These are phyloP conservation scores for Tachysurus vachellii DNA, from an alignment of 2,113 vertebrate species.

Conservation along the genomic window DNA sequence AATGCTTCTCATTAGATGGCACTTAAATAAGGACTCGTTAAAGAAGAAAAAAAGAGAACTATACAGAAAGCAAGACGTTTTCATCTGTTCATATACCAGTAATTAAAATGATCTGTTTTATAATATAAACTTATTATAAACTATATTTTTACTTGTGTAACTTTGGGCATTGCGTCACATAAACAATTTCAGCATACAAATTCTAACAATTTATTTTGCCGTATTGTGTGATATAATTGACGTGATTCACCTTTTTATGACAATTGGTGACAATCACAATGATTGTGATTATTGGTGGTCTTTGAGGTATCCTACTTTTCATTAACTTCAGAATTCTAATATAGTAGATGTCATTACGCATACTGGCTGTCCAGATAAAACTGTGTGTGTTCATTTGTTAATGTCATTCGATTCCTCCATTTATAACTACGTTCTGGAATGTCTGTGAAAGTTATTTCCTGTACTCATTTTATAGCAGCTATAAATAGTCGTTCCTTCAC, in stretches of 20 bases:
- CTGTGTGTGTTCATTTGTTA: too few relatives aligned
- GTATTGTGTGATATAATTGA: background rate
- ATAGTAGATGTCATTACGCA: background rate
- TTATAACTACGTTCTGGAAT: too few relatives aligned
- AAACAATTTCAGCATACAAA: slow-evolving; percentile 28
- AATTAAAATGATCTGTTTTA: background rate
- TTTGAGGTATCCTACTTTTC: background rate
- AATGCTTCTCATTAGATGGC: slow-evolving; percentile 8
- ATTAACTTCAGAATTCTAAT: background rate
- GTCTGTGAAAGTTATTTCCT: background rate
- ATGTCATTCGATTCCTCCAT: background rate
- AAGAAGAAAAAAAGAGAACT: slow-evolving; percentile 1
- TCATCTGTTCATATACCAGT: background rate
- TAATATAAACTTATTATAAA: slow-evolving; percentile 1
- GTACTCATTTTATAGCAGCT: background rate
- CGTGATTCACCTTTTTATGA: background rate
- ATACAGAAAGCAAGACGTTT: background rate
- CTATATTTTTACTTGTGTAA: slow-evolving; percentile 43
- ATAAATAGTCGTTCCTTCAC: background rate
- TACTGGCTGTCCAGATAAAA: background rate
- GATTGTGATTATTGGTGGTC: background rate
- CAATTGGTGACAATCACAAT: background rate
- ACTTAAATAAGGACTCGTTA: slow-evolving; percentile 5
- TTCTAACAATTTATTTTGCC: background rate
- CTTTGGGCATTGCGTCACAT: slow-evolving; percentile 30